Evolutionary conservation across 2,888 invertebrate genomes (phyloP), one percentile per base, ranked within the genome.

Genomic region (Zootermopsis nevadensis): DNA sequence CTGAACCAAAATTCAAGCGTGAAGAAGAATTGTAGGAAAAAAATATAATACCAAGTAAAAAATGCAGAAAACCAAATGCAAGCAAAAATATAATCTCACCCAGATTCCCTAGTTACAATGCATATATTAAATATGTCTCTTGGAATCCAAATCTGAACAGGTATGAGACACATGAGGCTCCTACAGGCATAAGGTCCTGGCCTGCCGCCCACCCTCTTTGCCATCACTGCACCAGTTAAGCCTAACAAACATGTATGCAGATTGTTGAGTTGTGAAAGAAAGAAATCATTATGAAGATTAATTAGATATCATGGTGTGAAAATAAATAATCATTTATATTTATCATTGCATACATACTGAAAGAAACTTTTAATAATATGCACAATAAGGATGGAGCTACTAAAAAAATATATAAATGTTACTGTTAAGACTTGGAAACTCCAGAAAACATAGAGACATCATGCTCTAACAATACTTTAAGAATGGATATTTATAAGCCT

Each of bases 1-100:
- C 93, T 93, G 85, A 82, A 83, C 82, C 84, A 83, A 69, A 74
- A 83, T 72, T 77, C 81, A 81, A 81, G 83, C 79, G 80, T 80
- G 80, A 60, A 82, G 77, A 74, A 48, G 53, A 74, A 83, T 38
- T 76, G 74, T 77, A 84, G 48, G 19, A 53, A 79, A 67, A 83
- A 80, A 74, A 67, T 48, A 24, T 67, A 80, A 60, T 77, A 38
- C 55, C 60, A 66, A 35, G 35, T 48, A 82, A 72, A 67, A 82
- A 82, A 82, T 72, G 55, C 69, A 81, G 48, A 80, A 80, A 81
- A 72, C 31, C 27, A 80, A 53, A 81, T 72, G 72, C 69, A 69
- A 72, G 53, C 67, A 69, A 81, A 80, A 81, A 81, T 81, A 81
- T 53, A 48, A 67, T 72, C 30, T 74, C 74, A 74, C 33, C 60